Percentiles rank a stretch among this genome's conserved stretches.
phyloP scores from a whole-genome alignment of 2,113 vertebrate genomes.

The Epinephelus moara region DNA sequence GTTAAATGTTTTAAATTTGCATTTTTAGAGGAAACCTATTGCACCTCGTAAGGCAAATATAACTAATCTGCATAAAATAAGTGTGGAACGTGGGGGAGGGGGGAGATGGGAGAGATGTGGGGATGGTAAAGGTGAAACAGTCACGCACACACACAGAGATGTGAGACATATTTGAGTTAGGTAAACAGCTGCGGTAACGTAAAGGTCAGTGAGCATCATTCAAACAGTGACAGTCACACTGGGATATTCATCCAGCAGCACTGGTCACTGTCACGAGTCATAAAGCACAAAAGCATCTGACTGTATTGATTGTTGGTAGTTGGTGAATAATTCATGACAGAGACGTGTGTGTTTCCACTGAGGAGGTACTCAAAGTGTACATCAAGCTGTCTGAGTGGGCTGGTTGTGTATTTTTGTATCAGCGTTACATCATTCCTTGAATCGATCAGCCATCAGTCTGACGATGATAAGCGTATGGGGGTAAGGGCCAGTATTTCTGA shows the following conservation, averaged over 20 bases:
- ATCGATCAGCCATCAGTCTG: too few species aligned
- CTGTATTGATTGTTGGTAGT: background rate
- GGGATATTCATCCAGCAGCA: background rate
- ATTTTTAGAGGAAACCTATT: constrained; percentile 24
- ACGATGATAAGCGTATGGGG: too few species aligned
- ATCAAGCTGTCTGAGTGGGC: background rate
- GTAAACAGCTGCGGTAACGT: background rate
- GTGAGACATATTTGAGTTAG: background rate
- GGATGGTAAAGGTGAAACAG: background rate
- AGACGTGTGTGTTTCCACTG: background rate
- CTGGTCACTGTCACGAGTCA: background rate
- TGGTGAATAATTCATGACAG: constrained; percentile 27
- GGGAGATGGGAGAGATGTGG: background rate
- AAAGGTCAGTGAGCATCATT: background rate
- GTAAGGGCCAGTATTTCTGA: too few species aligned
- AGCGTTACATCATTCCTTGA: too few species aligned
- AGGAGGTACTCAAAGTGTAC: background rate
- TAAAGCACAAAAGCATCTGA: background rate
- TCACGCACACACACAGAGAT: background rate
- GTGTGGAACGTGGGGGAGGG: background rate
- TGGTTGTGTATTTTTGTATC: background rate
- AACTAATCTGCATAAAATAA: constrained; percentile 18
- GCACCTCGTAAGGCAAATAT: background rate
- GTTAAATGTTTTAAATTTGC: constrained; percentile 47
- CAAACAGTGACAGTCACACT: background rate